Evolutionary conservation across 2,797 vertebrate genomes (phyloP), one percentile per base, ranked within the genome.

Genomic region (Stomatorhinus walkeri): DNA sequence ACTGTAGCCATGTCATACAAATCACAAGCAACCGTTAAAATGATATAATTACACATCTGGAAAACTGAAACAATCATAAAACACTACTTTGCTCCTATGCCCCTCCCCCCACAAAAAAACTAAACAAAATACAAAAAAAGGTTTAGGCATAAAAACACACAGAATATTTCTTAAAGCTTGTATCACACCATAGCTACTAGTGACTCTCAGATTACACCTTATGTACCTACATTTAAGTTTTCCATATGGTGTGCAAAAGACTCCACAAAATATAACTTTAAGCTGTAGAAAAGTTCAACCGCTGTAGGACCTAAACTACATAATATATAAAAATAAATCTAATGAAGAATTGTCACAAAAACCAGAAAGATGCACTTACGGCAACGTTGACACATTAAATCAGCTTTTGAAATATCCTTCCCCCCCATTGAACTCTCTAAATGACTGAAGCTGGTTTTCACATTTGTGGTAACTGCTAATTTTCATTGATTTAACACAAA

Each of bases 21-120:
- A 85, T 87, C 49, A 61, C 89, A 87, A 46, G 89, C 88, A 88
- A 90, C 91, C 91, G 92, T 90, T 61, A 22, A 90, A 91, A 90
- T 81, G 1, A 89, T 36, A 91, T 88, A 52, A 76, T 86, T 81
- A 22, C n/a, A 89, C 86, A 46, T 72, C 87, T 83, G 56, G 89
- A 85, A 59, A 19, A 49, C n/a, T 28, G 81, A 22, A 24, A 22
- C 2, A 43, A 49, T 46, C 40, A 19, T 10, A 85, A 83, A 43
- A 51, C 61, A 32, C 48, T 54, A 52, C 24, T 46, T 61, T 83
- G 51, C 36, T 2, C 40, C 36, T 84, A 61, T 49, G 22, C 5
- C 14, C 32, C 32, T 40, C 68, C 68, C 68, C 68, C 68, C 68
- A 72, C 64, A 72, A 32, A 46, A 46, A 76, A 5, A 48, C 2